Percentiles rank a stretch among this genome's conserved stretches.
These are phyloP conservation scores for Empidonax traillii DNA, from an alignment of 2,113 vertebrate genomes.

Conservation along the genomic window DNA sequence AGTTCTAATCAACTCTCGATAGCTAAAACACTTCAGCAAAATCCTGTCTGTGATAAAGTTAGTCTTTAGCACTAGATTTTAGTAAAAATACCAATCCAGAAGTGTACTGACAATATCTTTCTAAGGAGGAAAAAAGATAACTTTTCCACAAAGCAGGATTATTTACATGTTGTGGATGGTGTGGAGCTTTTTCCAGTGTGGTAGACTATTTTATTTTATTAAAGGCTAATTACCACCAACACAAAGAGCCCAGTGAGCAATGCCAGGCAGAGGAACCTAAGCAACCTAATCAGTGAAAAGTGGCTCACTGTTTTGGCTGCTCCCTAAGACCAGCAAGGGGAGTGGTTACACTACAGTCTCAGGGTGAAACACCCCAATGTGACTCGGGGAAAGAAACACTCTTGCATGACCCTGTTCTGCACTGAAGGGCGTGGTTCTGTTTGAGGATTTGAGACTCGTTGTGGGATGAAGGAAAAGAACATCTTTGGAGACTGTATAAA, in stretches of 20 bases:
- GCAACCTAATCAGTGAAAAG: background rate
- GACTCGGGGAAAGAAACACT: background rate
- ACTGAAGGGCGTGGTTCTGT: rapidly evolving
- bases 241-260: background rate
- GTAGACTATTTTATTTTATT: background rate
- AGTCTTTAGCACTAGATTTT: background rate
- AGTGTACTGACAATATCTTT: background rate
- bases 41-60: background rate
- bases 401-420: background rate
- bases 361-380: background rate
- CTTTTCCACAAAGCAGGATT: background rate
- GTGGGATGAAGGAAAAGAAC: background rate
- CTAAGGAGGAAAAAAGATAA: background rate
- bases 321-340: background rate
- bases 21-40: background rate
- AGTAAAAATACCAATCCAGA: background rate
- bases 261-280: background rate
- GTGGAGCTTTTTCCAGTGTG: background rate
- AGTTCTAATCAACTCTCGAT: background rate
- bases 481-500: background rate
- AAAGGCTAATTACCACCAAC: background rate
- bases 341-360: rapidly evolving
- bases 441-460: background rate
- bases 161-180: background rate
- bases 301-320: background rate